Base-by-base conservation (phyloP, 2,113 vertebrate genomes). In the Xiphophorus maculatus region DNA sequence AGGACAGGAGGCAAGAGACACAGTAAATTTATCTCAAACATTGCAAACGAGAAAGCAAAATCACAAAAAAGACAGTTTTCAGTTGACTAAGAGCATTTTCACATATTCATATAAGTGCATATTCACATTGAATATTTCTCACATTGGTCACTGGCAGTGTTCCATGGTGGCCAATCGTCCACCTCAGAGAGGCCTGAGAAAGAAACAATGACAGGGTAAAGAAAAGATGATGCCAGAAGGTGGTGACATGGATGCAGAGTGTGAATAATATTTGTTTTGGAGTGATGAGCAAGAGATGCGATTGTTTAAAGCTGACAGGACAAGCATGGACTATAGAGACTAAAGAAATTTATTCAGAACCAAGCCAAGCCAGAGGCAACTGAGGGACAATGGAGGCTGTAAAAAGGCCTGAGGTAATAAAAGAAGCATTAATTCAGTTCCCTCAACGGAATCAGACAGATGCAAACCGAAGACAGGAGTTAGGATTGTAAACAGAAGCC, bases 331-430 rank as follows among this genome's bases (percentile, higher is more conserved):
- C 51, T 10, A 58, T 58, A 58, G 51, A 58, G 6, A 0, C 51
- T 64, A n/a, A 30, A 66, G 62, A 73, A 69, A 9, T 25, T 67
- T 11, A 27, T 54, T 71, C 42, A 37, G 63, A 63, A 54, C 48
- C 48, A 54, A 58, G 22, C 29, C 75, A 60, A 44, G 15, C 67
- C 29, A 8, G 42, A 66, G 19, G 13, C 65, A 66, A 40, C 33
- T 40, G 22, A 17, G 25, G 25, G 25, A 66, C 33, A 66, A 28
- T 27, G 3, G 32, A 22, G 35, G 32, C 32, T 33, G 32, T 29
- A 65, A 63, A 63, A 63, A 35, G 63, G 63, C 22, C 63, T 35
- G 9, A 35, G 63, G 63, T 22, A 25, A 35, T 65, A 65, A 65
- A 65, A 15, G 32, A 25, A 65, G 33, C 63, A 35, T 58, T 58